Conservation (phyloP, 2,797 vertebrate species). For the Sciurus vulgaris region DNA sequence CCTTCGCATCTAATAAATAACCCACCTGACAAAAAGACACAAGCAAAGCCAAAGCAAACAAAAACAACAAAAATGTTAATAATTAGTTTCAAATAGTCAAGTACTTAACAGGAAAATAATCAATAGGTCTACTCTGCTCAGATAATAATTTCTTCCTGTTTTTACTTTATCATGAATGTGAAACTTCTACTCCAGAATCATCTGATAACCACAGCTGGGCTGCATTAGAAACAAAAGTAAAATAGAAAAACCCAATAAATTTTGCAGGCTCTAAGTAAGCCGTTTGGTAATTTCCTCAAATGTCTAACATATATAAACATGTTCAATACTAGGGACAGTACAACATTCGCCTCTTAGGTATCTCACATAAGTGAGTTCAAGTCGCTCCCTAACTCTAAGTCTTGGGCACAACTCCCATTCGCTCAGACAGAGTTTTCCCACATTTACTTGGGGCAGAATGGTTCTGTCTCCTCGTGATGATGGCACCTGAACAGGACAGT, state of each 20-base stretch:
- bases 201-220: neutral
- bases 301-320: neutral
- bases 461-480: neutral
- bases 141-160: neutral
- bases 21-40: neutral
- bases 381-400: neutral
- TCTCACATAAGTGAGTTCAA: conserved; percentile 7
- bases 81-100: neutral
- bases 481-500: neutral
- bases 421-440: neutral
- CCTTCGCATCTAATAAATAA: neutral
- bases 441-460: neutral
- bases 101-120: neutral
- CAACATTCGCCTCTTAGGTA: neutral
- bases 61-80: neutral
- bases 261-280: neutral
- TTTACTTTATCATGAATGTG: neutral
- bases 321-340: neutral
- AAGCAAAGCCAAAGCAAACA: neutral
- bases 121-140: neutral
- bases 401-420: neutral
- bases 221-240: neutral
- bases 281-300: neutral
- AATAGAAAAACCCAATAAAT: neutral
- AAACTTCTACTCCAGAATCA: neutral